phyloP scores from a whole-genome alignment of 2,888 invertebrate genomes.

The Escarpia spicata region DNA sequence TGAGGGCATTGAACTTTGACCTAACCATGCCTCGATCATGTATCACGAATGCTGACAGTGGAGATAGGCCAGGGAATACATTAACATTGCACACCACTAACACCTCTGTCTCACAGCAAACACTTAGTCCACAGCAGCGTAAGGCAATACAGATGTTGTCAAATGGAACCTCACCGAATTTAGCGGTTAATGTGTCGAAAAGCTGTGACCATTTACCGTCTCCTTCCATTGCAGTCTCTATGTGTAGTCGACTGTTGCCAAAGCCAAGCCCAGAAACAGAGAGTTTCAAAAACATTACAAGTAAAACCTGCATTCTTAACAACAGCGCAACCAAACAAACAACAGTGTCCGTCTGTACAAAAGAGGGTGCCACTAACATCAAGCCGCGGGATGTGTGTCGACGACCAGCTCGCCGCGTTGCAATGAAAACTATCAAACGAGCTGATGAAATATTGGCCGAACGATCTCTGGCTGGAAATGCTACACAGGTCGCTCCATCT shows the following conservation, averaged over 20 bases:
- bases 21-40: background rate
- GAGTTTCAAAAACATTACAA: background rate
- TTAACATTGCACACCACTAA: background rate
- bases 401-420: background rate
- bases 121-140: background rate
- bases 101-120: background rate
- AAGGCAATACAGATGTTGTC: background rate
- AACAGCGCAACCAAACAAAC: background rate
- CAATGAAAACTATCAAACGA: constrained; percentile 3
- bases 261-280: background rate
- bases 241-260: background rate
- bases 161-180: background rate
- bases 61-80: background rate
- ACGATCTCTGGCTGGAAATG: background rate
- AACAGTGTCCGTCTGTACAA: background rate
- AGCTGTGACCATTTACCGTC: background rate
- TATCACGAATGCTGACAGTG: background rate
- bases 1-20: background rate
- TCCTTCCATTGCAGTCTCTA: background rate
- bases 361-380: background rate
- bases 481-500: background rate
- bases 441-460: background rate
- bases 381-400: background rate
- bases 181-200: background rate
- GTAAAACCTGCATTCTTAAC: background rate